Base-by-base conservation (phyloP, 2,113 vertebrate species). In the Machaerirhynchus nigripectus region DNA sequence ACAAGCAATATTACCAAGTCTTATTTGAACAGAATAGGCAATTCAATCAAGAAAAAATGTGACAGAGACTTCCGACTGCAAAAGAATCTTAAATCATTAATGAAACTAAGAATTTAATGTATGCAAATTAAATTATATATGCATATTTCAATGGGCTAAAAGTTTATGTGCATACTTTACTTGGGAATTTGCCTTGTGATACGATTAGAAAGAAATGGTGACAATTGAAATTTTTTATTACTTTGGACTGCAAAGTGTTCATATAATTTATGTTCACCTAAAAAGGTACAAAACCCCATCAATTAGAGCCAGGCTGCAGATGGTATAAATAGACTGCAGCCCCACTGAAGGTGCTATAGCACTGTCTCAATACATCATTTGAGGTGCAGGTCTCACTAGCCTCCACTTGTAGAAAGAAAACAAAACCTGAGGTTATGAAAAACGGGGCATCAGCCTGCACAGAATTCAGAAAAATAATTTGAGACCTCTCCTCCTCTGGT, bases 61-160 rank as follows among this genome's bases (percentile, higher is more conserved):
- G 88, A 76, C 75, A 79, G 79, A 88, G 87, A 69, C 70, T 95
- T 96, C 91, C n/a, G 12, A 96, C 73, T 64, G 84, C 88, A 97
- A 92, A 92, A 89, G 75, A 95, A 94, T 60, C 88, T 88, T 97
- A 97, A 97, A 97, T 96, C 78, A 96, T 97, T 97, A 95, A 97
- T 95, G 91, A 95, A 96, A 83, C 84, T 79, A 93, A 93, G 90
- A 91, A 78, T 94, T 96, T 97, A 97, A 97, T 97, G 76, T 79
- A 97, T 97, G 97, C 94, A 97, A 97, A 97, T 97, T 97, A 97
- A 97, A 96, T 97, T 97, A 97, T 93, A 95, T 89, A 93, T 96
- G 88, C 95, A 96, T 97, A 89, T 95, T 97, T 95, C 96, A 93
- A 55, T 46, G 53, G 84, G 81, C 84, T 89, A 93, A 94, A 96